Evolutionary conservation across 1,140 invertebrate species (phyloP).

Genomic region (Aphaenogaster ashmeadi): DNA sequence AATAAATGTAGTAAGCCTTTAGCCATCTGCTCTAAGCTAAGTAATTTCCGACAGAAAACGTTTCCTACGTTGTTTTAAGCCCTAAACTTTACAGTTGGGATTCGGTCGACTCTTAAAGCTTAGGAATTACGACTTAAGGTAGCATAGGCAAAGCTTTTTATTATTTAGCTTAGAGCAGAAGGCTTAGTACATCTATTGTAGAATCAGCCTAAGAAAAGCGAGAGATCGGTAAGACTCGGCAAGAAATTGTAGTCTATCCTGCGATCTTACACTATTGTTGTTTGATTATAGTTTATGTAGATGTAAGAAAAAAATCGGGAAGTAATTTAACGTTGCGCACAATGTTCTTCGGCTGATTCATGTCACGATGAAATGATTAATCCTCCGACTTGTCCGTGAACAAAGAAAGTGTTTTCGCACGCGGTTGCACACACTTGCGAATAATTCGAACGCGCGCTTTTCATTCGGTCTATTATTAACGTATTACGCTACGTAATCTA

Average conservation of each 20-base stretch:
- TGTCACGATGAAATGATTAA: not conserved
- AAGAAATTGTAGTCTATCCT: not conserved
- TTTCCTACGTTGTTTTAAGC: no score
- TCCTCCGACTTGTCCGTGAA: not conserved
- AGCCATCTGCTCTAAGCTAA: no score
- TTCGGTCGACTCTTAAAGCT: no score
- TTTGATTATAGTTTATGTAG: slow-evolving; percentile 20
- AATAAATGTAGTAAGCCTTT: no score
- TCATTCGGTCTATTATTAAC: slow-evolving; percentile 39
- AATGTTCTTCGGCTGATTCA: not conserved
- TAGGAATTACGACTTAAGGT: no score
- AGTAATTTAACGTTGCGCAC: slow-evolving; percentile 18
- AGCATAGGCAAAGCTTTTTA: no score
- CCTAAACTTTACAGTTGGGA: no score
- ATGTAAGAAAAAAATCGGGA: not conserved
- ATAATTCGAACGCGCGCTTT: slow-evolving; percentile 24
- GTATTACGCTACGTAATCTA: not conserved
- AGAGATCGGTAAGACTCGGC: not conserved
- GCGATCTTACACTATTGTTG: not conserved
- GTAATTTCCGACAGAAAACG: no score
- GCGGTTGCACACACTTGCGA: not conserved
- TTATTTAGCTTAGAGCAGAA: no score
- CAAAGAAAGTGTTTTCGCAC: slow-evolving; percentile 30
- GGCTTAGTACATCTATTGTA: no score
- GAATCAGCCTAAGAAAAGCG: not conserved